These are phyloP conservation scores for Cyprinodon variegatus DNA, from an alignment of 2,113 vertebrate genomes.

Conservation along the genomic window DNA sequence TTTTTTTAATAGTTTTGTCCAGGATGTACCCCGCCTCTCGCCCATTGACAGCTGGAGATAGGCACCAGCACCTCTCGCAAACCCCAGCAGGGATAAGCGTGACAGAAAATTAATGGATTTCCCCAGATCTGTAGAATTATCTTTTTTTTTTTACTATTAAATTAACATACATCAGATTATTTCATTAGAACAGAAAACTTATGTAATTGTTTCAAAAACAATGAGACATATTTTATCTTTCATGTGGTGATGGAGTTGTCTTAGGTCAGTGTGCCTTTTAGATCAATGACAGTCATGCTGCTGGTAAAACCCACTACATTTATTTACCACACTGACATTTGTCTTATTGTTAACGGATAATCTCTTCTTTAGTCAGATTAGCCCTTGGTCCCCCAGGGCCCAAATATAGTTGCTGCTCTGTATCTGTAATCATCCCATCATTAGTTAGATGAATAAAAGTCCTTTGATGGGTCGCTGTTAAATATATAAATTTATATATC, in stretches of 20 bases:
- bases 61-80: no score
- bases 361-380: conserved; percentile 32
- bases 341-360: conserved; percentile 40
- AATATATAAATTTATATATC: not conserved
- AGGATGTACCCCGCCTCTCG: no score
- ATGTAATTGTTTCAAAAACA: no score
- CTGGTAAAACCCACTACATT: conserved; percentile 27
- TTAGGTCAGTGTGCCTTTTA: not conserved
- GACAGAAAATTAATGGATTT: no score
- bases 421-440: conserved; percentile 49
- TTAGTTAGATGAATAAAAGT: conserved; percentile 71
- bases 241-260: not conserved
- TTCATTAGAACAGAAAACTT: no score
- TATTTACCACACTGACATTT: conserved; percentile 22
- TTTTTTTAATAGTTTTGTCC: no score
- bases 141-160: no score
- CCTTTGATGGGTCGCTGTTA: conserved; percentile 55
- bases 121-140: no score
- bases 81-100: no score
- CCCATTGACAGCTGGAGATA: no score
- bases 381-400: conserved; percentile 29
- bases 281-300: not conserved
- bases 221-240: not conserved
- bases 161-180: no score
- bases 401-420: conserved; percentile 17